These are phyloP conservation scores for Stichodactyla helianthus DNA, from an alignment of 64 coral and sea anemone genomes.

Conservation along the genomic window DNA sequence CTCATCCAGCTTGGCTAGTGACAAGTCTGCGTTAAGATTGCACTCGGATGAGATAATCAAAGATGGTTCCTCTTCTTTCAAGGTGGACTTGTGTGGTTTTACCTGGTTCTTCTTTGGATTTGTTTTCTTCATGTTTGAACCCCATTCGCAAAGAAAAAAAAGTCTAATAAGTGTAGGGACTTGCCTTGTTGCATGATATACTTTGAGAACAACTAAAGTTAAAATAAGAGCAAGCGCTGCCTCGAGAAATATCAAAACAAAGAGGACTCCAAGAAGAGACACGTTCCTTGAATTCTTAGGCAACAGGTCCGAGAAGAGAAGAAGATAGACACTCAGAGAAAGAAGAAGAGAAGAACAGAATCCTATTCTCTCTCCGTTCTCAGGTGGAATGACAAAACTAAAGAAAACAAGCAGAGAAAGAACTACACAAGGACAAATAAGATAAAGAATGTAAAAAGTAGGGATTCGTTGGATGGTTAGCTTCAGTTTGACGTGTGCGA, in stretches of 20 bases:
- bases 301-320: slow-evolving; percentile 41
- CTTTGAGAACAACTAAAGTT: neutral
- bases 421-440: slow-evolving; percentile 46
- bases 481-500: neutral
- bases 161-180: neutral
- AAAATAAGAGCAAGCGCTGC: neutral
- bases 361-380: slow-evolving; percentile 65
- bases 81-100: neutral
- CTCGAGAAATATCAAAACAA: neutral
- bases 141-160: neutral
- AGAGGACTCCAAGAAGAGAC: neutral
- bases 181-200: neutral
- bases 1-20: neutral
- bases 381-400: slow-evolving; percentile 58
- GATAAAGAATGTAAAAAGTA: slow-evolving; percentile 11
- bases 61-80: neutral
- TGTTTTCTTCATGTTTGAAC: neutral
- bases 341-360: slow-evolving; percentile 54
- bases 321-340: slow-evolving; percentile 55
- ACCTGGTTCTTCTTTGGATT: neutral
- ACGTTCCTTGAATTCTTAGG: neutral
- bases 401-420: slow-evolving; percentile 39
- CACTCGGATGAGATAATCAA: neutral
- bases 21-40: neutral
- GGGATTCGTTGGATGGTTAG: neutral